Conservation (phyloP, 2,113 vertebrate genomes). For the Spermophilus dauricus region DNA sequence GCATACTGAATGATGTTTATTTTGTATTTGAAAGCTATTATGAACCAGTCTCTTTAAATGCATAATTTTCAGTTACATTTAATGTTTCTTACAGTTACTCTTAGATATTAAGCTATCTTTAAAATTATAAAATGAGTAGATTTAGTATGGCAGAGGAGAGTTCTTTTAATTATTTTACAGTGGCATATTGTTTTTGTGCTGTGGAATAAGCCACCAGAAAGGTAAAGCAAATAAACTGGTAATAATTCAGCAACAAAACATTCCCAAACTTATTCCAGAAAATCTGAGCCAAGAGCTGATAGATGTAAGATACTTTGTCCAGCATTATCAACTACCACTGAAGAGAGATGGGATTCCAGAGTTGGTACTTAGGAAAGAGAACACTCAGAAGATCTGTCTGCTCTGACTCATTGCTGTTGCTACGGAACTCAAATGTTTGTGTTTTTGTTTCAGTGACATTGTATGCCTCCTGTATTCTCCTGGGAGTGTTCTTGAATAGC, state of each 20-base stretch:
- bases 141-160: conserved; percentile 40
- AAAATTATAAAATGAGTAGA: conserved; percentile 43
- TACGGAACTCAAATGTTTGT: conserved; percentile 56
- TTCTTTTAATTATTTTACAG: conserved; percentile 48
- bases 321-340: not conserved
- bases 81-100: conserved; percentile 62
- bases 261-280: conserved; percentile 12
- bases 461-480: conserved; percentile 97
- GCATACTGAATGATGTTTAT: not conserved
- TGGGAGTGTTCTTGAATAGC: conserved; percentile 98
- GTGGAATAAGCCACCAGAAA: conserved; percentile 56
- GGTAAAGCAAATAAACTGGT: conserved; percentile 26
- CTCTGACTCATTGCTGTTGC: not conserved
- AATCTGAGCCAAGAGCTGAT: not conserved
- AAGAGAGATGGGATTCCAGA: not conserved
- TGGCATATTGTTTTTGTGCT: conserved; percentile 53
- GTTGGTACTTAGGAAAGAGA: not conserved
- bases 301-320: not conserved
- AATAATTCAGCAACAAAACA: conserved; percentile 8
- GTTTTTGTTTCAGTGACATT: conserved; percentile 92
- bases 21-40: conserved; percentile 1
- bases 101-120: conserved; percentile 61
- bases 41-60: conserved; percentile 37
- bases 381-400: not conserved
- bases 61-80: conserved; percentile 40